Percentiles rank a stretch among this genome's conserved stretches.
Conservation (phyloP, 92 coral and sea anemone species). For the Chrysogorgia sp. region DNA sequence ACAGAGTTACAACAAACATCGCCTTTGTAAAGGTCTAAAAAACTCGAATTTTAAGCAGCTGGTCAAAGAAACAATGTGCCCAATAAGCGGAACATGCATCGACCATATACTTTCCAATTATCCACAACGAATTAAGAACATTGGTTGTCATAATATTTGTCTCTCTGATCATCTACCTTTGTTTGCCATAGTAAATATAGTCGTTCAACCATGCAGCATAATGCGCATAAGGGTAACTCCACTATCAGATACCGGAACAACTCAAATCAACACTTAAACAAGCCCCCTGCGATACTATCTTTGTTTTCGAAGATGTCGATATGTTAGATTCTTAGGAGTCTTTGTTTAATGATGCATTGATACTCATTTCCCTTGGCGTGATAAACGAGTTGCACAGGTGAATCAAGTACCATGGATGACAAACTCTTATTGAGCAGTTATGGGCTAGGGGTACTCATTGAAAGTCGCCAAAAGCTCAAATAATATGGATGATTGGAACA, state of each 20-base stretch:
- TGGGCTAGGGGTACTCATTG: no score
- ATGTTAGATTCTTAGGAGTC: no score
- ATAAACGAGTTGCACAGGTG: no score
- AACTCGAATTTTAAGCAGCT: constrained; percentile 12
- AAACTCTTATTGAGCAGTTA: no score
- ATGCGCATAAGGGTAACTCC: neutral
- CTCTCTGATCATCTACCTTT: constrained; percentile 35
- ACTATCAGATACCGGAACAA: constrained; percentile 26
- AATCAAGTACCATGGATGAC: no score
- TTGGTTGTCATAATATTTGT: neutral
- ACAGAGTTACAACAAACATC: neutral
- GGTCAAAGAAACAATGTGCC: neutral
- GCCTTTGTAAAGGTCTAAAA: neutral
- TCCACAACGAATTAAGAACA: neutral
- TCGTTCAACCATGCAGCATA: neutral
- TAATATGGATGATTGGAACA: no score
- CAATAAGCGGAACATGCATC: neutral
- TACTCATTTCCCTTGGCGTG: no score
- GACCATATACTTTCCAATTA: constrained; percentile 1
- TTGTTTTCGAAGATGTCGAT: no score
- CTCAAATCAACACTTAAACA: constrained; percentile 19
- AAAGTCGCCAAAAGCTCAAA: no score
- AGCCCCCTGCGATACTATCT: constrained; percentile 5
- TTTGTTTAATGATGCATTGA: no score
- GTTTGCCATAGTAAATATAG: constrained; percentile 22